These are phyloP conservation scores for Temnothorax unifasciatus DNA, from an alignment of 2,888 invertebrate genomes.

Conservation along the genomic window DNA sequence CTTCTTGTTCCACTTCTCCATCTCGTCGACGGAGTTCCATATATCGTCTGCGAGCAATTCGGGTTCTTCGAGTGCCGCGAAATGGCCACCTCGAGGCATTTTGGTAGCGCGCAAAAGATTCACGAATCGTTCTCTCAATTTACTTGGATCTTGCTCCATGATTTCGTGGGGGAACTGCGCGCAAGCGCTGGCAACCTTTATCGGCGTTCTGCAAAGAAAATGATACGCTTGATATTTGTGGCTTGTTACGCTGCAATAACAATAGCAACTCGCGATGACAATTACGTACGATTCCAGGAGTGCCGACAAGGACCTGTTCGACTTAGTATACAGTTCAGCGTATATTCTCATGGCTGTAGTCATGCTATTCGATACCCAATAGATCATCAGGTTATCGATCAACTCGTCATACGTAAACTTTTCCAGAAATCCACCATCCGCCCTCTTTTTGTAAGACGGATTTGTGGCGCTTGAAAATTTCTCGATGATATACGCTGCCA, in stretches of 20 bases:
- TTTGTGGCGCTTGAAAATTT: conserved; percentile 93
- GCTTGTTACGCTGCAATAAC: neutral
- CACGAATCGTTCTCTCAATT: conserved; percentile 77
- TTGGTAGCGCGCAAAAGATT: conserved; percentile 80
- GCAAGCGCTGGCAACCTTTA: conserved; percentile 8
- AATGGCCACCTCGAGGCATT: conserved; percentile 83
- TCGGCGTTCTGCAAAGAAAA: neutral
- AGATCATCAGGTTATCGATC: conserved; percentile 88
- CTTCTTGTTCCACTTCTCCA: conserved; percentile 57
- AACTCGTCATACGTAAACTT: conserved; percentile 87
- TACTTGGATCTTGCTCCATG: conserved; percentile 78
- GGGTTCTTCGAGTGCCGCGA: conserved; percentile 83
- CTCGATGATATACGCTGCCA: conserved; percentile 96
- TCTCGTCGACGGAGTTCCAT: conserved; percentile 72
- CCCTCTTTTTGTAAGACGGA: conserved; percentile 75
- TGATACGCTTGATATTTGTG: neutral
- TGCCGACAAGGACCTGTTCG: neutral
- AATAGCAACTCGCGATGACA: neutral
- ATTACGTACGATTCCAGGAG: neutral
- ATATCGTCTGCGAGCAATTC: conserved; percentile 82
- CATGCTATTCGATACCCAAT: conserved; percentile 86
- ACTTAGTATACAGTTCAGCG: neutral
- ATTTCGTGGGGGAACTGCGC: conserved; percentile 13
- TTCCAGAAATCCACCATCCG: conserved; percentile 85
- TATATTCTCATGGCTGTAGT: conserved; percentile 87